A percentile compares a stretch with the other conserved stretches of the same genome.
These are phyloP conservation scores for Microcebus griseorufus DNA, from an alignment of 2,113 vertebrate genomes.

Conservation along the genomic window DNA sequence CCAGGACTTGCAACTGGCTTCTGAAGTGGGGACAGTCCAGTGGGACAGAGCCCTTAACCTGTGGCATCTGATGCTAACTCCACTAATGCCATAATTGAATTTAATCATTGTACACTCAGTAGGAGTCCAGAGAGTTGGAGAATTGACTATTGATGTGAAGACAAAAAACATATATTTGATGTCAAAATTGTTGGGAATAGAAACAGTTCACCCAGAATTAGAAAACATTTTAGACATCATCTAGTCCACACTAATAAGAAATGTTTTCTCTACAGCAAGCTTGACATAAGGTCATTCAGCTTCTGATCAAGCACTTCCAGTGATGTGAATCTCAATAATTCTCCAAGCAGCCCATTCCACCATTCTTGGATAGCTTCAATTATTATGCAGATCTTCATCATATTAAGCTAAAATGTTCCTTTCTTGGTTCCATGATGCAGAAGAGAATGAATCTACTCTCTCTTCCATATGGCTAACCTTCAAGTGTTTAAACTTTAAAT, in stretches of 20 bases:
- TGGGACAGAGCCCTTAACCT: not conserved
- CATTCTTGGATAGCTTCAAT: constrained; percentile 51
- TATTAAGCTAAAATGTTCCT: constrained; percentile 53
- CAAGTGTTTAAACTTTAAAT: constrained; percentile 52
- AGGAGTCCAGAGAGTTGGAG: not conserved
- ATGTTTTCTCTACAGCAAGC: not conserved
- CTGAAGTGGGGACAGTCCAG: not conserved
- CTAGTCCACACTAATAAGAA: not conserved
- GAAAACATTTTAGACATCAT: constrained; percentile 42
- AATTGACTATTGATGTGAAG: not conserved
- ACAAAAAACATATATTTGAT: not conserved
- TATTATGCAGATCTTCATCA: constrained; percentile 61
- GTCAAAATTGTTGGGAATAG: not conserved
- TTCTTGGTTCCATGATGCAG: constrained; percentile 52
- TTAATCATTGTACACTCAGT: not conserved
- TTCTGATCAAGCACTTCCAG: constrained; percentile 41
- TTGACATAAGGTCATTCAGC: constrained; percentile 31
- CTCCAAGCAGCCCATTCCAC: not conserved
- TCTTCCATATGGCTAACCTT: constrained; percentile 50
- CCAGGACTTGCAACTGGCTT: not conserved
- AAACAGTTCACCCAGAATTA: not conserved
- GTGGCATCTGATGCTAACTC: not conserved
- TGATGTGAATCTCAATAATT: constrained; percentile 36
- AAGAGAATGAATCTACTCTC: constrained; percentile 69
- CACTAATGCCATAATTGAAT: not conserved